These are phyloP conservation scores for Encarsia formosa DNA, from an alignment of 2,888 invertebrate species.

Conservation along the genomic window DNA sequence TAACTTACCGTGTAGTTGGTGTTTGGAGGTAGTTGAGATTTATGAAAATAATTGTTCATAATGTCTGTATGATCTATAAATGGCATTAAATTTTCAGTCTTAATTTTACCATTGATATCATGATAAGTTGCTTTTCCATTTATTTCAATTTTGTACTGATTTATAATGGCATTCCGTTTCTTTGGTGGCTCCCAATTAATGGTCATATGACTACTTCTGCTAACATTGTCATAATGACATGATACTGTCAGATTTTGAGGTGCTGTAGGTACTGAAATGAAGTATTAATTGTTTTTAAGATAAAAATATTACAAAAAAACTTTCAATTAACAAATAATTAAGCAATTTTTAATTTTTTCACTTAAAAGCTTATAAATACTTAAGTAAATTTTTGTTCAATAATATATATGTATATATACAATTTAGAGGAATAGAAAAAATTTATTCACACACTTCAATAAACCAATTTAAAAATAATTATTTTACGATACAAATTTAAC, in stretches of 20 bases:
- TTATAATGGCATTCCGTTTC: slow-evolving; percentile 74
- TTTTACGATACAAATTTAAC: background rate
- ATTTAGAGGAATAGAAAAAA: too few relatives aligned
- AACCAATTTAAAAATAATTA: background rate
- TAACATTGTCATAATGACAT: slow-evolving; percentile 64
- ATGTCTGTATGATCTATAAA: slow-evolving; percentile 59
- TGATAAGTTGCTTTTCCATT: slow-evolving; percentile 54
- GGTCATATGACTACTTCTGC: slow-evolving; percentile 60
- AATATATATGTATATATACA: too few relatives aligned
- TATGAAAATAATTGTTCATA: slow-evolving; percentile 37
- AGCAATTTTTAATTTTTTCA: background rate
- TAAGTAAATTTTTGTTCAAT: too few relatives aligned
- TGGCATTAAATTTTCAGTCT: slow-evolving; percentile 58
- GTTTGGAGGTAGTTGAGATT: slow-evolving; percentile 70
- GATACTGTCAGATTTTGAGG: slow-evolving; percentile 65
- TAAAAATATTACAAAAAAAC: too few relatives aligned
- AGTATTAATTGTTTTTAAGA: background rate
- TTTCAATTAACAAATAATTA: background rate
- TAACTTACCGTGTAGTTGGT: slow-evolving; percentile 75
- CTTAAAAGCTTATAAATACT: too few relatives aligned
- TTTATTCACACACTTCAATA: too few relatives aligned
- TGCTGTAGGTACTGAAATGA: slow-evolving; percentile 60
- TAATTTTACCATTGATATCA: slow-evolving; percentile 52
- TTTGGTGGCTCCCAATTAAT: slow-evolving; percentile 72
- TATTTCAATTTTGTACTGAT: slow-evolving; percentile 67